phyloP scores from a whole-genome alignment of 1,140 invertebrate genomes.

The Papilio polytes region DNA sequence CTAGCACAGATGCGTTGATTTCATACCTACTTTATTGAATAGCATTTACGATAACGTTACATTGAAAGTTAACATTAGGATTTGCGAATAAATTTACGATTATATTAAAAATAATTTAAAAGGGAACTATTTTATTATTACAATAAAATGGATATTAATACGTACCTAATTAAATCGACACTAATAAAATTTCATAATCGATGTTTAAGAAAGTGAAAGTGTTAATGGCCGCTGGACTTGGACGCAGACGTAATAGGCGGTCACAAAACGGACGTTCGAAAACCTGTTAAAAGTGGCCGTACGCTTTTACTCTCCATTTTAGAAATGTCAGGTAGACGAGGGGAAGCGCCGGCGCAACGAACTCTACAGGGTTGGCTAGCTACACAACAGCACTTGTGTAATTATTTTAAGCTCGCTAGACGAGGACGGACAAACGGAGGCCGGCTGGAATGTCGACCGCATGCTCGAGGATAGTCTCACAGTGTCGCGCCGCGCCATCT shows the following conservation, averaged over 20 bases:
- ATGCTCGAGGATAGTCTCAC: conserved; percentile 52
- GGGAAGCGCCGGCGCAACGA: conserved; percentile 54
- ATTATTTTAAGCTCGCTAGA: conserved; percentile 80
- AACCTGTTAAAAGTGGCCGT: conserved; percentile 56
- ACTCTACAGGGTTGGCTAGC: conserved; percentile 60
- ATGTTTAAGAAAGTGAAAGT: conserved; percentile 62
- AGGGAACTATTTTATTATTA: background rate
- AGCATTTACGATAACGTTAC: conserved; percentile 35
- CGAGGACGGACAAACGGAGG: conserved; percentile 66
- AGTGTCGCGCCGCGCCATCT: conserved; percentile 35
- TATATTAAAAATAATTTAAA: background rate
- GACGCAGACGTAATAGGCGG: conserved; percentile 43
- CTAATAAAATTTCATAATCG: conserved; percentile 37
- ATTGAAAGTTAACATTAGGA: background rate
- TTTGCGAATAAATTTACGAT: conserved; percentile 16
- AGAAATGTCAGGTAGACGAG: conserved; percentile 56
- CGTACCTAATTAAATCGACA: background rate
- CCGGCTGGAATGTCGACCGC: conserved; percentile 65
- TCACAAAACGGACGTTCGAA: conserved; percentile 49
- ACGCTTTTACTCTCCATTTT: conserved; percentile 58
- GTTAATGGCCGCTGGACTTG: conserved; percentile 43
- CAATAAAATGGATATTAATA: background rate
- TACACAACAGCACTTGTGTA: conserved; percentile 71
- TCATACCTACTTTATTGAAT: conserved; percentile 44
- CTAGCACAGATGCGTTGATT: conserved; percentile 60